Evolutionary conservation across 2,113 vertebrate genomes (phyloP).

Genomic region (Ceratotherium simum): DNA sequence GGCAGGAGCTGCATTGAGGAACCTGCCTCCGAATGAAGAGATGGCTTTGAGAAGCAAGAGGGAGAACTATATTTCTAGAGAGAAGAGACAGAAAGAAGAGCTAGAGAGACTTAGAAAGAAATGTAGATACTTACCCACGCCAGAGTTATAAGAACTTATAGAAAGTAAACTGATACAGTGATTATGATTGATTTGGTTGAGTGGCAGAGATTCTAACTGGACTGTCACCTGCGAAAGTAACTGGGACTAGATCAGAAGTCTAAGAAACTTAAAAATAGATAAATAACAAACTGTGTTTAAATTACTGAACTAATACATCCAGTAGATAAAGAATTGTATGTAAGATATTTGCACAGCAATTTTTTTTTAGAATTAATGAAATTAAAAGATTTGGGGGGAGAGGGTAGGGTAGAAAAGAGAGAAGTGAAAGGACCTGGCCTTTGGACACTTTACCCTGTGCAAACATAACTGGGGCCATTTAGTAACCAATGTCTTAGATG

Average conservation of each 20-base stretch:
- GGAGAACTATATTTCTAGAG: conserved; percentile 16
- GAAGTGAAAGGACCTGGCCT: not conserved
- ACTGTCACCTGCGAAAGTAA: not conserved
- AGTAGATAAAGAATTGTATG: conserved; percentile 1
- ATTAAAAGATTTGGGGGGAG: not conserved
- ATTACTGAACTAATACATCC: not conserved
- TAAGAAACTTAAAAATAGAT: not conserved
- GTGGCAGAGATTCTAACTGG: not conserved
- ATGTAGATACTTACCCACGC: not conserved
- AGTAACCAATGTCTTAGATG: not conserved
- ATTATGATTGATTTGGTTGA: conserved; percentile 7
- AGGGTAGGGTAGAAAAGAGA: not conserved
- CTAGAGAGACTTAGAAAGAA: conserved; percentile 37
- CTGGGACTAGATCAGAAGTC: not conserved
- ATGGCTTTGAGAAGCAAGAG: not conserved
- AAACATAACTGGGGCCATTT: not conserved
- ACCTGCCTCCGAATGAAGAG: not conserved
- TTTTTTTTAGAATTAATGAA: conserved; percentile 57
- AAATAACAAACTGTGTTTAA: not conserved
- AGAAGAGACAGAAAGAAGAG: not conserved
- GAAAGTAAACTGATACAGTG: not conserved
- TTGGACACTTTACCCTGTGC: not conserved
- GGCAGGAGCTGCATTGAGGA: not conserved
- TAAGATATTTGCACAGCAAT: conserved; percentile 5
- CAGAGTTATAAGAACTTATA: conserved; percentile 9